Base-by-base conservation (phyloP, 2,113 vertebrate genomes). In the Prionailurus bengalensis region DNA sequence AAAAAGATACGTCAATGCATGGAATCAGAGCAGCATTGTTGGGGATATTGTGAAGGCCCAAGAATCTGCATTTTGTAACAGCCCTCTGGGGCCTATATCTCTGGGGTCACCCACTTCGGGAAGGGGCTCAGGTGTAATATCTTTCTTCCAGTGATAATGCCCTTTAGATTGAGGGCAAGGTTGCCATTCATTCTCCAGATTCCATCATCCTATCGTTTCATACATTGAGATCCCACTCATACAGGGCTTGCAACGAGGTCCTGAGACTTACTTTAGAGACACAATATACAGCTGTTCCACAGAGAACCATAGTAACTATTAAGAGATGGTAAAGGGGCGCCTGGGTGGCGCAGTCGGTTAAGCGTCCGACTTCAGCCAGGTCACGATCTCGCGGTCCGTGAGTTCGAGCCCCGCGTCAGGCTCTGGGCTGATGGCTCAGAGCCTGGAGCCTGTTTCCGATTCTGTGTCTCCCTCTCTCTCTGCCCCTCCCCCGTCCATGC, bases 181-280 rank as follows among this genome's bases (percentile, higher is more conserved):
- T 71, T 94, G 61, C 10, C n/a, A 58, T 91, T 88, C 94, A 65
- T 92, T 96, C n/a, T 71, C 39, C 76, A 91, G 48, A 91, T 33
- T 90, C 13, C 7, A 87, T 31, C 27, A 63, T 70, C 31, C 2
- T 53, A 51, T 91, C 55, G 25, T 93, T 90, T 74, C 84, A 61
- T 31, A 70, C 15, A 53, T 5, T 79, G 61, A 89, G 29, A 7
- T 93, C 66, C 70, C 12, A 19, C 27, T 80, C 21, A 11, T 11
- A 0, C 51, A 82, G 12, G 66, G 13, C 55, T 86, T 48, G 19
- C 63, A 25, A 86, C 92, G 39, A 21, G 2, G 4, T 89, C 23
- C 21, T 65, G 70, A 95, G 36, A 68, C 29, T 31, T 93, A 25
- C 27, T 95, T 88, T 81, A 82, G 70, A 96, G 55, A 92, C 8